These are phyloP conservation scores for Pandemis cinnamomeana DNA, from an alignment of 2,888 invertebrate species.

Conservation along the genomic window DNA sequence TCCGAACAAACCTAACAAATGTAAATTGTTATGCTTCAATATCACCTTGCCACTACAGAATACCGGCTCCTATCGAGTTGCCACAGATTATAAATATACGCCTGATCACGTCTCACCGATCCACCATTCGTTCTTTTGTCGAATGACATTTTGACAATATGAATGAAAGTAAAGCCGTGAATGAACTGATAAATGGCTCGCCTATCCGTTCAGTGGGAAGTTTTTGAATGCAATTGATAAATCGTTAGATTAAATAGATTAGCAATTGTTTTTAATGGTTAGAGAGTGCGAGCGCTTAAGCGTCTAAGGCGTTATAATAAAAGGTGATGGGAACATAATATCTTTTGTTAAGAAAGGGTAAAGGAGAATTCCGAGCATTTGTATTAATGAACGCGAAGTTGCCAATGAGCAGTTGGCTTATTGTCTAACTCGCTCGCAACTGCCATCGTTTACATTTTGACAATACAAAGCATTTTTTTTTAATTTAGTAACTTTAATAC, in stretches of 20 bases:
- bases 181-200: conserved; percentile 25
- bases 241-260: conserved; percentile 19
- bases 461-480: too few relatives aligned
- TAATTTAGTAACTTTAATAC: too few relatives aligned
- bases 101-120: conserved; percentile 8
- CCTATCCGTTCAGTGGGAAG: conserved; percentile 11
- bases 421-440: too few relatives aligned
- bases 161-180: conserved; percentile 39
- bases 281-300: not conserved
- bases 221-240: conserved; percentile 28
- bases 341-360: not conserved
- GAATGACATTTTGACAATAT: conserved; percentile 32
- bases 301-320: not conserved
- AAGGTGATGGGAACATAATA: conserved; percentile 4
- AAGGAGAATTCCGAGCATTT: not conserved
- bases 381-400: not conserved
- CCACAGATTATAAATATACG: conserved; percentile 25
- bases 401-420: not conserved
- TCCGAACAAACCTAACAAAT: too few relatives aligned
- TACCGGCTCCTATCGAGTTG: not conserved
- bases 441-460: too few relatives aligned
- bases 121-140: conserved; percentile 30
- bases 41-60: not conserved
- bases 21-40: not conserved
- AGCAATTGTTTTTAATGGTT: conserved; percentile 27